phyloP scores from a whole-genome alignment of 1,140 invertebrate species.

The Tyrophagus putrescentiae region DNA sequence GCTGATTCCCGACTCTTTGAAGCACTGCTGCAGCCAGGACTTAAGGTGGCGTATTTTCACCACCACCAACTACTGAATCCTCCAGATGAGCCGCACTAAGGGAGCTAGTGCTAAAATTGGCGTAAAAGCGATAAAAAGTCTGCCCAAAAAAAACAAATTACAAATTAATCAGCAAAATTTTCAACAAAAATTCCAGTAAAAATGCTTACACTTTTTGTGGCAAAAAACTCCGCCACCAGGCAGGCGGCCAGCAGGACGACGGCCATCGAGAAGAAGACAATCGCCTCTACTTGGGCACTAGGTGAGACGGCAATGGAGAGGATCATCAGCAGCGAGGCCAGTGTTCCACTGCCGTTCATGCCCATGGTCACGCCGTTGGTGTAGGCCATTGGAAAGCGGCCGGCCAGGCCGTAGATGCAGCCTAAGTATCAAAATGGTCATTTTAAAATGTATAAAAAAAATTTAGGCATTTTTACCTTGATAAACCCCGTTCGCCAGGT shows the following conservation, averaged over 20 bases:
- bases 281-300: background rate
- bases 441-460: too few relatives aligned
- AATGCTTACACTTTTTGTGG: slow-evolving; percentile 13
- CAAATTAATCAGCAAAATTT: background rate
- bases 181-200: background rate
- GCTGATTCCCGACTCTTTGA: too few relatives aligned
- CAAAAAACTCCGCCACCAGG: background rate
- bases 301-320: slow-evolving; percentile 17
- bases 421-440: too few relatives aligned
- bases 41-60: background rate
- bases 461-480: too few relatives aligned
- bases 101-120: background rate
- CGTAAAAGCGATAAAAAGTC: slow-evolving; percentile 12
- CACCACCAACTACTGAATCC: background rate
- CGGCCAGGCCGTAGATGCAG: slow-evolving; percentile 86
- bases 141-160: slow-evolving; percentile 1
- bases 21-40: background rate
- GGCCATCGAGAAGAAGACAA: slow-evolving; percentile 19
- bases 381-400: slow-evolving; percentile 76
- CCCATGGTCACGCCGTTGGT: slow-evolving; percentile 76
- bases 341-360: slow-evolving; percentile 18
- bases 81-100: background rate
- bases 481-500: slow-evolving; percentile 80
- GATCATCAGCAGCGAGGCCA: slow-evolving; percentile 14
- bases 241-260: background rate